Base-by-base conservation (phyloP, 2,888 invertebrate genomes). In the Odontomyia ornata region DNA sequence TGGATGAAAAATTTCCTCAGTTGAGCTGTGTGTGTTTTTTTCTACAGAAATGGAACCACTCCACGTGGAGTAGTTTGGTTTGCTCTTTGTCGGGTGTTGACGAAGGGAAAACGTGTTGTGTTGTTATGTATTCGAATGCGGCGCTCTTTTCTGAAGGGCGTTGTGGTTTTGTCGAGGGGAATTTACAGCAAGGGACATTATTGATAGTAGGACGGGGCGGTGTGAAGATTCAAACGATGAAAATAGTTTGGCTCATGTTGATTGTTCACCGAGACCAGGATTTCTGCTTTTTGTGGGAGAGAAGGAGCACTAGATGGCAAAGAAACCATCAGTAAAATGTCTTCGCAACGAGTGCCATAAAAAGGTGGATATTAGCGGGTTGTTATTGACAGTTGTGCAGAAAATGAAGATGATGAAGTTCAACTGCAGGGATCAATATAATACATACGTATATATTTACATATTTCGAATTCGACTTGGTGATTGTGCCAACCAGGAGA, bases 221-320 rank as follows among this genome's bases (percentile, higher is more conserved):
- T 18, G 13, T 28, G 11, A 28, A 25, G 21, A 28, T 30, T 18
- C 27, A 72, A 30, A 56, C 28, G 72, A 30, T 72, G 72, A 28
- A 72, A 56, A 56, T 72, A 72, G 56, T 72, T 72, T 72, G 72
- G 72, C 23, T 56, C 56, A 30, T 52, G 72, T 72, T 72, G 46
- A 56, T 56, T 52, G 72, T 72, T 56, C 72, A 72, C 46, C 56
- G 72, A 52, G 57, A 72, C 56, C 27, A 72, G 72, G 21, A 11
- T 56, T 11, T 52, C 9, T 67, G 23, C 0, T 60, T 0, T 30
- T 5, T 7, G 15, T 18, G 43, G 65, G 1, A 9, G 65, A 9
- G 43, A n/a, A 23, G 2, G 43, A 7, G 18, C 25, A 21, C 28
- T 0, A 36, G 28, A 18, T 5, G 18, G 65, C n/a, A n/a, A n/a